These are phyloP conservation scores for Bombus waltoni DNA, from an alignment of 1,140 invertebrate genomes.

Conservation along the genomic window DNA sequence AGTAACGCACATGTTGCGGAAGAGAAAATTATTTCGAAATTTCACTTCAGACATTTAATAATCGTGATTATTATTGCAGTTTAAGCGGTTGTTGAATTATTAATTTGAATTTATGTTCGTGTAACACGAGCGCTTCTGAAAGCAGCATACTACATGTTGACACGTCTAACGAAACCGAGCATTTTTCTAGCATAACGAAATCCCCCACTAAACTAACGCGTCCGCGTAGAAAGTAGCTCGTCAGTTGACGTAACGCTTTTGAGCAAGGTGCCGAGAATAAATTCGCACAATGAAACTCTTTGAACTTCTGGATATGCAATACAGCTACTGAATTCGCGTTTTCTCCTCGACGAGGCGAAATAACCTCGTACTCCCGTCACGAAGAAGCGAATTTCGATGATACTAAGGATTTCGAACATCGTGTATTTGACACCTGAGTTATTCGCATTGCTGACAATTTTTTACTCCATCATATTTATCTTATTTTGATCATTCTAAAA, in stretches of 20 bases:
- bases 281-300: neutral
- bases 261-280: neutral
- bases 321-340: neutral
- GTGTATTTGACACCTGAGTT: too few relatives aligned
- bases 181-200: neutral
- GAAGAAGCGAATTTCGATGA: too few relatives aligned
- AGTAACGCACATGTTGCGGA: neutral
- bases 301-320: too few relatives aligned
- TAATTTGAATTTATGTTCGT: neutral
- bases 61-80: neutral
- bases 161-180: neutral
- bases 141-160: neutral
- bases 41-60: neutral
- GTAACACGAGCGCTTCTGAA: neutral
- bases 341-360: neutral
- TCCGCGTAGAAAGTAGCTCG: neutral
- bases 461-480: too few relatives aligned
- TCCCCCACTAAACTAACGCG: neutral
- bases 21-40: neutral
- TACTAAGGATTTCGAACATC: too few relatives aligned
- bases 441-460: too few relatives aligned
- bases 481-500: too few relatives aligned
- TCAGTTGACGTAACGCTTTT: conserved; percentile 14
- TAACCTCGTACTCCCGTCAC: neutral
- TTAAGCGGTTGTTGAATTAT: neutral